Evolutionary conservation across 2,113 vertebrate genomes (phyloP).

Genomic region (Rhizomys pruinosus): DNA sequence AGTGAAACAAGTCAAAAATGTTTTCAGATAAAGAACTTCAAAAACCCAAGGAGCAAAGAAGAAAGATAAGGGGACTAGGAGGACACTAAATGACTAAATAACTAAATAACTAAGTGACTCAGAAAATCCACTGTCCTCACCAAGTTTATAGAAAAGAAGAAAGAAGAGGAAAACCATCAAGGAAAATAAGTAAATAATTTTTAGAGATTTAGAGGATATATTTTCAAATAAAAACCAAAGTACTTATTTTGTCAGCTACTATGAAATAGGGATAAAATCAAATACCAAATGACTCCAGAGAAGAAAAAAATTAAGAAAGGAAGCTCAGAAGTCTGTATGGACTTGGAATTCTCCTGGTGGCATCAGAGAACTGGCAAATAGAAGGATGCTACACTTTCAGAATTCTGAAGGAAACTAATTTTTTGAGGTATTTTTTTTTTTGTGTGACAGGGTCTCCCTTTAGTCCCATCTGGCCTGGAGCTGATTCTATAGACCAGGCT

Average conservation of each 20-base stretch:
- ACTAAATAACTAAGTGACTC: not conserved
- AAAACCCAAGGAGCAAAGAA: not conserved
- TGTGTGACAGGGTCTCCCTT: too few species aligned
- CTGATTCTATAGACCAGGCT: too few species aligned
- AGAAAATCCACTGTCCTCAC: not conserved
- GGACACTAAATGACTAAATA: not conserved
- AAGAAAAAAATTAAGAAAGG: not conserved
- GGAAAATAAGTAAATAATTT: conserved; percentile 8
- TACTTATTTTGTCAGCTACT: not conserved
- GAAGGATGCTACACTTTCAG: not conserved
- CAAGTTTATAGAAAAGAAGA: not conserved
- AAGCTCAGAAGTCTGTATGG: not conserved
- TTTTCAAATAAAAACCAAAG: not conserved
- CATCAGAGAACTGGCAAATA: not conserved
- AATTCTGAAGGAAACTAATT: not conserved
- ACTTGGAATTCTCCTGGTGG: not conserved
- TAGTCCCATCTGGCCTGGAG: too few species aligned
- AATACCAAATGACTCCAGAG: not conserved
- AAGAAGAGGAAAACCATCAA: not conserved
- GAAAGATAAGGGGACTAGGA: not conserved
- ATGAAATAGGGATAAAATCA: not conserved
- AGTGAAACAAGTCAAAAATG: not conserved
- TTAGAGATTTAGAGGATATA: not conserved
- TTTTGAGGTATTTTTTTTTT: too few species aligned
- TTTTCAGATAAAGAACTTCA: not conserved